These are phyloP conservation scores for Antechinus stuartii DNA, from an alignment of 2,113 vertebrate species.

Conservation along the genomic window DNA sequence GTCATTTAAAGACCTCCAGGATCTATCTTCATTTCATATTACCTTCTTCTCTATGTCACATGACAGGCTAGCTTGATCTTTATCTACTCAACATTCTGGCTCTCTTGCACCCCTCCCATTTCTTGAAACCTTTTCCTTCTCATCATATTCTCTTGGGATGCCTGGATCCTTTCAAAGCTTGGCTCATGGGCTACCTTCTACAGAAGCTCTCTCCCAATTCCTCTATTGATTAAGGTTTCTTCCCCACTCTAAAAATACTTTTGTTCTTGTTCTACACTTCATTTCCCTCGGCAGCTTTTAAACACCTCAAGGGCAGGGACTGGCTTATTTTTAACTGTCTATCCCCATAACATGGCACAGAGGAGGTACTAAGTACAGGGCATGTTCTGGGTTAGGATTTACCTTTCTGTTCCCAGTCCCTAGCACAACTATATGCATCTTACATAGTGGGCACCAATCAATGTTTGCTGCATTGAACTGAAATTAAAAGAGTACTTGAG, in stretches of 20 bases:
- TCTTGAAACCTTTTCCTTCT: not conserved
- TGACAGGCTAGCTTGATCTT: not conserved
- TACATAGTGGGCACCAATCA: not conserved
- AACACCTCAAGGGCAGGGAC: not conserved
- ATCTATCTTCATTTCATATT: not conserved
- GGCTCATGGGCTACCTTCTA: not conserved
- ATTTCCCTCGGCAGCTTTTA: not conserved
- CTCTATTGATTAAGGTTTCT: not conserved
- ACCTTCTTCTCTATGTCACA: not conserved
- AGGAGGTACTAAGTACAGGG: not conserved
- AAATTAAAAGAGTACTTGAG: not conserved
- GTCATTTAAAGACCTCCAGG: not conserved
- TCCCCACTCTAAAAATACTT: not conserved
- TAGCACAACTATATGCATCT: not conserved
- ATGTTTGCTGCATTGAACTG: not conserved
- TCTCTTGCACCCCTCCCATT: not conserved
- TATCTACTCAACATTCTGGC: not conserved
- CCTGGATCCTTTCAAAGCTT: not conserved
- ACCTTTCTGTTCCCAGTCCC: not conserved
- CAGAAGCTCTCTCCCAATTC: not conserved
- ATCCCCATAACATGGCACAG: not conserved
- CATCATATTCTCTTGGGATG: not conserved
- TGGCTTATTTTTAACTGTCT: not conserved
- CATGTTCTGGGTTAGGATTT: not conserved
- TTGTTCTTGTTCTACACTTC: not conserved